A percentile compares a stretch with the other conserved stretches of the same genome.
Conservation (phyloP, 2,797 vertebrate genomes). For the Sebastes cheni region DNA sequence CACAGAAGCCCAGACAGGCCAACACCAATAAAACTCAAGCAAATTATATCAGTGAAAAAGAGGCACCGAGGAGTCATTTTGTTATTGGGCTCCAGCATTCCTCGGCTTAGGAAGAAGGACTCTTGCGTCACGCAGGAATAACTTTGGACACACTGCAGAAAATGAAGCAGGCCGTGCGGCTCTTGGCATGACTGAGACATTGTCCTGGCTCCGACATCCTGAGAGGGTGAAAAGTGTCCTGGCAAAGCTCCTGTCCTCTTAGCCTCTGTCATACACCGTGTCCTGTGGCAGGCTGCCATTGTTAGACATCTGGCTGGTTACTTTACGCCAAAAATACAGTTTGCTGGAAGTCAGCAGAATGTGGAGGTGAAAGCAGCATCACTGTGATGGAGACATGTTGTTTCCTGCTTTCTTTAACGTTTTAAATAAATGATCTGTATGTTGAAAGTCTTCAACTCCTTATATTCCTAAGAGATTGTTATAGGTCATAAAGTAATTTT, state of each 20-base stretch:
- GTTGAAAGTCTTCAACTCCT: not conserved
- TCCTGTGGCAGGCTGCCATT: conserved; percentile 41
- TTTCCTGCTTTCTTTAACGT: not conserved
- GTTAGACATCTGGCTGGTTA: conserved; percentile 43
- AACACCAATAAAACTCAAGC: conserved; percentile 73
- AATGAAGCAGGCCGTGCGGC: not conserved
- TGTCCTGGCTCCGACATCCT: conserved; percentile 32
- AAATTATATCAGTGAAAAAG: conserved; percentile 74
- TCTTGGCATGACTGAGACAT: conserved; percentile 13
- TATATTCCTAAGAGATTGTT: not conserved
- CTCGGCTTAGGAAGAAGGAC: conserved; percentile 30
- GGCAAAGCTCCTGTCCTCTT: conserved; percentile 47
- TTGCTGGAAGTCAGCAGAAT: conserved; percentile 24
- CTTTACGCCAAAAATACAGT: conserved; percentile 10
- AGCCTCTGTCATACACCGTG: conserved; percentile 39
- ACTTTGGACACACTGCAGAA: conserved; percentile 9
- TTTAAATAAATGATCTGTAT: not conserved
- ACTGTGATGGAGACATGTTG: not conserved
- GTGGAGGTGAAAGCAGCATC: conserved; percentile 13
- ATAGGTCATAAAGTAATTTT: not conserved
- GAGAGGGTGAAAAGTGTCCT: conserved; percentile 64
- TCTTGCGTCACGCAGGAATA: conserved; percentile 43
- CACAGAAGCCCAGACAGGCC: conserved; percentile 70
- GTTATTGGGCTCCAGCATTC: conserved; percentile 53
- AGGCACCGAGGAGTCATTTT: conserved; percentile 61